Percentiles rank a stretch among this genome's conserved stretches.
Conservation (phyloP, 2,888 invertebrate species). For the Stenichneumon culpator region DNA sequence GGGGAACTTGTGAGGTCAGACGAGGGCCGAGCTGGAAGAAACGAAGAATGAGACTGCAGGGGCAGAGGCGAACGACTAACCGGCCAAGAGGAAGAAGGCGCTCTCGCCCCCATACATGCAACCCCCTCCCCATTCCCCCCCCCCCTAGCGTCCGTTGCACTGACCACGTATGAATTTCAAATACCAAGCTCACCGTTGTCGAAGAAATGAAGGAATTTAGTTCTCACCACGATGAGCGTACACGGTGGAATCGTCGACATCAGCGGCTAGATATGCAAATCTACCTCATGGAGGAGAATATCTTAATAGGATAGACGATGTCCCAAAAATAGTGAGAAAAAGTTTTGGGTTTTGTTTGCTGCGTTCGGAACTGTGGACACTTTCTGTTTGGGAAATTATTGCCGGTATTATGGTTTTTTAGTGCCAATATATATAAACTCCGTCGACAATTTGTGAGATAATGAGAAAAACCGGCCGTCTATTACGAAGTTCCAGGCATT, state of each 20-base stretch:
- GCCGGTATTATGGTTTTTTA: neutral
- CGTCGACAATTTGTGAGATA: slow-evolving; percentile 25
- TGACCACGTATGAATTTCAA: slow-evolving; percentile 12
- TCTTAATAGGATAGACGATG: neutral
- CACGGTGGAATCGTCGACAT: neutral
- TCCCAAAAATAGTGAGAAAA: neutral
- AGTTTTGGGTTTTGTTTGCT: neutral
- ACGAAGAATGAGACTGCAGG: slow-evolving; percentile 18
- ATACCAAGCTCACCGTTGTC: neutral
- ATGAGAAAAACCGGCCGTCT: slow-evolving; percentile 10
- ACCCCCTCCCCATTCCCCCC: neutral
- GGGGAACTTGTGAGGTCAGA: slow-evolving; percentile 67
- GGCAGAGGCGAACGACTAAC: slow-evolving; percentile 45
- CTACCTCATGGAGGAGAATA: neutral
- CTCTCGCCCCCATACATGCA: slow-evolving; percentile 18
- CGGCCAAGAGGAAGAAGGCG: slow-evolving; percentile 23
- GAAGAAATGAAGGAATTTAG: neutral
- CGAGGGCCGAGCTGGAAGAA: slow-evolving; percentile 55
- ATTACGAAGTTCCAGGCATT: slow-evolving; percentile 21
- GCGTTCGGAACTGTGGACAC: neutral
- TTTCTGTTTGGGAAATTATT: neutral
- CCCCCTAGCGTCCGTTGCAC: neutral
- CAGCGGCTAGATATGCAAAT: neutral
- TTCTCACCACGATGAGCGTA: neutral
- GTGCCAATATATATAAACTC: neutral